These are phyloP conservation scores for Plectrocnemia conspersa DNA, from an alignment of 1,140 invertebrate genomes.

Conservation along the genomic window DNA sequence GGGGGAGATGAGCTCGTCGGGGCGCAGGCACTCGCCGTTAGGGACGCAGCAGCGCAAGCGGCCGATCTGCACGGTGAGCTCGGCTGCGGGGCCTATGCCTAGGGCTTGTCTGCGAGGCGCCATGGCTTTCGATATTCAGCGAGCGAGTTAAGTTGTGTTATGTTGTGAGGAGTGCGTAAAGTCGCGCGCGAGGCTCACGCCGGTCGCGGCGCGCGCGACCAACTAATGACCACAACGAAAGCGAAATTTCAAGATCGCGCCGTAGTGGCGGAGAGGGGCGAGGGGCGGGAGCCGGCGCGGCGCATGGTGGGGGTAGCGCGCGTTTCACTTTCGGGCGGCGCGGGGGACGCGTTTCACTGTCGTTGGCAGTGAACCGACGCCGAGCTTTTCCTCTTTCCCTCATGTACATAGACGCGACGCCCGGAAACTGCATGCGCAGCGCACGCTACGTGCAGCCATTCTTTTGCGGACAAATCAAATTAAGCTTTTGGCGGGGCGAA, in stretches of 20 bases:
- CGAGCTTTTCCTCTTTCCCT: conserved; percentile 1
- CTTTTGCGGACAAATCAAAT: not conserved
- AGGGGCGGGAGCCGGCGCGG: conserved; percentile 12
- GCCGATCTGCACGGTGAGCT: conserved; percentile 47
- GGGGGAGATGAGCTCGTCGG: conserved; percentile 53
- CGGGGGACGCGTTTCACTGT: conserved; percentile 32
- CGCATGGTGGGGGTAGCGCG: conserved; percentile 16
- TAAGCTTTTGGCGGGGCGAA: no score
- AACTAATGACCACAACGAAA: conserved; percentile 52
- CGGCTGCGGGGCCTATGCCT: conserved; percentile 42
- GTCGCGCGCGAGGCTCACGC: conserved; percentile 48
- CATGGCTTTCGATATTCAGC: conserved; percentile 36
- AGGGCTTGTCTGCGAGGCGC: conserved; percentile 48
- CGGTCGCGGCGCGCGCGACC: conserved; percentile 49
- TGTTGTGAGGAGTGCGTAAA: conserved; percentile 40
- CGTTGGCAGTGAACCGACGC: conserved; percentile 33
- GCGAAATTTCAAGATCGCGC: conserved; percentile 55
- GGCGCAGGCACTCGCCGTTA: conserved; percentile 68
- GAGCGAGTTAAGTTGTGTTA: conserved; percentile 16
- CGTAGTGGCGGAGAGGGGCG: conserved; percentile 40
- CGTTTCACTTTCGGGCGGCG: conserved; percentile 32
- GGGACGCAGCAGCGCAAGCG: conserved; percentile 71
- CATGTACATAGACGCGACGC: conserved; percentile 4
- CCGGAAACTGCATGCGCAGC: not conserved
- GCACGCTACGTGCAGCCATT: not conserved